Percentiles rank a stretch among this genome's conserved stretches.
Evolutionary conservation across 2,888 invertebrate species (phyloP).

Genomic region (Tipula confusa): DNA sequence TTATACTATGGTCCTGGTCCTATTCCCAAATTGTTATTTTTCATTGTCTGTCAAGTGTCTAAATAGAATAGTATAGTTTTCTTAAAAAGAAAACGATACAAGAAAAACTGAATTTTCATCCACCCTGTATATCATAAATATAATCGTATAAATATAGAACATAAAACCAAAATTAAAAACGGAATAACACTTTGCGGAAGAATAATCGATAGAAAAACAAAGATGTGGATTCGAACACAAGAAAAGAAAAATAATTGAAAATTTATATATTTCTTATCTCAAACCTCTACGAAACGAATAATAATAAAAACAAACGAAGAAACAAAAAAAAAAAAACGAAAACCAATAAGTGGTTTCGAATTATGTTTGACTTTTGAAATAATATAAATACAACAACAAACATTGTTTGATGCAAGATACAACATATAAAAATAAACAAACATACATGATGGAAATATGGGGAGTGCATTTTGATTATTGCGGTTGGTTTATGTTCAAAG

Average conservation of each 20-base stretch:
- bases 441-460: neutral
- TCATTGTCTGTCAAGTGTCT: no score
- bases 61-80: no score
- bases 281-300: neutral
- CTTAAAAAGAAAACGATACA: no score
- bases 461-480: neutral
- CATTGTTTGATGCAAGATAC: neutral
- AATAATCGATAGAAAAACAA: neutral
- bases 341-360: slow-evolving; percentile 1
- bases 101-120: no score
- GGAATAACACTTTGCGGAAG: slow-evolving; percentile 7
- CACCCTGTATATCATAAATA: neutral
- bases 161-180: neutral
- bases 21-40: no score
- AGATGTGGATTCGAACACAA: neutral
- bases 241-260: neutral
- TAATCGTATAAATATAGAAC: neutral
- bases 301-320: neutral
- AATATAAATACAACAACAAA: neutral
- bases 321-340: neutral
- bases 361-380: slow-evolving; percentile 3
- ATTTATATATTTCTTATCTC: neutral
- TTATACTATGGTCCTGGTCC: no score
- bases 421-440: neutral
- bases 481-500: neutral